Percentiles rank a stretch among this genome's conserved stretches.
Evolutionary conservation across 2,888 invertebrate genomes (phyloP).

Genomic region (Phaonia tiefii): DNA sequence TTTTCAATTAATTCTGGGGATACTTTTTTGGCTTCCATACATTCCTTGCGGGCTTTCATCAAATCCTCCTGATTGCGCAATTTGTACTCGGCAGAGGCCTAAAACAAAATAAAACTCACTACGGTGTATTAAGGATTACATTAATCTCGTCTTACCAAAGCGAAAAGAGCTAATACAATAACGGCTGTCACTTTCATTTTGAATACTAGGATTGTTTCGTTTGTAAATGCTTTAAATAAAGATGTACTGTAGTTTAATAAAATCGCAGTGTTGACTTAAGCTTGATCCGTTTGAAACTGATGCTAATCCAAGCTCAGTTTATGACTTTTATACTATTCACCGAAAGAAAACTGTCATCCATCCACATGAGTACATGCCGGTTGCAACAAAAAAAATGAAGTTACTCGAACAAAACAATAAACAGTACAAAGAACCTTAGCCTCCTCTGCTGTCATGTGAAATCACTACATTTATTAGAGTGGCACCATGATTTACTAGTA

Average conservation of each 20-base stretch:
- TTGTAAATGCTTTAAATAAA: slow-evolving; percentile 37
- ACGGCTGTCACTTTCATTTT: slow-evolving; percentile 78
- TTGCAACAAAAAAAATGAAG: slow-evolving; percentile 8
- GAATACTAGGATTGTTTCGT: slow-evolving; percentile 48
- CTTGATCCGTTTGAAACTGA: slow-evolving; percentile 60
- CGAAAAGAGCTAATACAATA: slow-evolving; percentile 76
- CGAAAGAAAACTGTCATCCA: no score
- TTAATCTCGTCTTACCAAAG: slow-evolving; percentile 74
- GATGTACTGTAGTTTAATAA: slow-evolving; percentile 47
- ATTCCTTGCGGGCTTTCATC: slow-evolving; percentile 77
- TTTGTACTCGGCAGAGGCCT: slow-evolving; percentile 78
- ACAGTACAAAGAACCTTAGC: slow-evolving; percentile 13
- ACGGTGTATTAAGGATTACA: slow-evolving; percentile 1
- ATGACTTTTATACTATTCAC: slow-evolving; percentile 67
- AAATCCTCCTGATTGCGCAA: slow-evolving; percentile 79
- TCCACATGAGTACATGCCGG: no score
- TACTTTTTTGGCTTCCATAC: slow-evolving; percentile 76
- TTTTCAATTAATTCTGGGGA: slow-evolving; percentile 77
- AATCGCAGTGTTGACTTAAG: slow-evolving; percentile 47
- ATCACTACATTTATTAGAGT: no score
- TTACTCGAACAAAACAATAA: slow-evolving; percentile 41
- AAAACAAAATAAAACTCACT: background rate
- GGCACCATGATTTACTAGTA: no score
- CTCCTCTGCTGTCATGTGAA: background rate
- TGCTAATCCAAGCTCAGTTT: slow-evolving; percentile 38